Base-by-base conservation (phyloP, 1,140 invertebrate species). In the Andrena cerasifolii region DNA sequence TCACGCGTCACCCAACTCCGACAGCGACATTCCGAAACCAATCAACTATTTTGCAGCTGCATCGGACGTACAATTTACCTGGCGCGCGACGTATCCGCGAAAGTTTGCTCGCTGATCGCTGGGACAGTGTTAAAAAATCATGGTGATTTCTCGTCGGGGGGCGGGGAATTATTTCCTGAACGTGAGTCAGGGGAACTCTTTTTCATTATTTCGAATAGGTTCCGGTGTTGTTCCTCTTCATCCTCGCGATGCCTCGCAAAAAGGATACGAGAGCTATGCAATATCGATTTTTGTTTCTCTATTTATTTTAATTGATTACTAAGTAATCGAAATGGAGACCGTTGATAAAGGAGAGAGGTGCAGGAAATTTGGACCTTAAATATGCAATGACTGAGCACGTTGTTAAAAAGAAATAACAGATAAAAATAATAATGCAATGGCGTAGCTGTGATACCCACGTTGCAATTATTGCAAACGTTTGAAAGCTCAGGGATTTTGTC, bases 61-160 rank as follows among this genome's bases (percentile, higher is more conserved):
- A 24, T 40, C 24, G 45, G 56, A 70, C 56, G 56, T 56, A 62
- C 73, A 62, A 93, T 91, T 92, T 90, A 89, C 89, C 31, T 12
- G n/a, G 43, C 43, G 26, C 26, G 43, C n/a, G 40, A 62, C 45
- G 45, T 51, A 63, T 49, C 21, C 43, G 36, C 5, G 28, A 63
- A 63, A 33, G 21, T 51, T 71, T n/a, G 26, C 28, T 7, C n/a
- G 16, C 36, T 16, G 12, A 8, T 10, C 40, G 36, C 36, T 21
- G 53, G 40, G 43, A 59, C 10, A 24, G 24, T 12, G 53, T 71
- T 71, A 59, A 71, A 59, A 71, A 71, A 43, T 59, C 53, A 31
- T 6, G 53, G 33, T 21, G 36, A 58, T 59, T 47, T 59, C 40
- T 40, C 18, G 1, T 8, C n/a, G 36, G n/a, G n/a, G 36, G 14